These are phyloP conservation scores for Drosophila nikananu DNA, from an alignment of 1,140 invertebrate genomes.

Conservation along the genomic window DNA sequence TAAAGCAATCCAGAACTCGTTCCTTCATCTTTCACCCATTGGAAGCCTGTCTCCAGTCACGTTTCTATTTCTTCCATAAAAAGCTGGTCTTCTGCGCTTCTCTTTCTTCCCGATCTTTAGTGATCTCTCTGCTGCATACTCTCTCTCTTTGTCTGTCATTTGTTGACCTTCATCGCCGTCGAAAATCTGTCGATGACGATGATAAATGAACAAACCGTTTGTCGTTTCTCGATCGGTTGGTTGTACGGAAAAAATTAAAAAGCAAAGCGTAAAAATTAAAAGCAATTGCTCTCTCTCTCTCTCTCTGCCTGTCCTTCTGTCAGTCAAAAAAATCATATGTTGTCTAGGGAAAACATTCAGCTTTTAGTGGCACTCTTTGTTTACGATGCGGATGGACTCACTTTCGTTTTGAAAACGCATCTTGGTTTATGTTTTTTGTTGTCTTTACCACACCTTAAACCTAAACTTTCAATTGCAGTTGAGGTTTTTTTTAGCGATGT, in stretches of 20 bases:
- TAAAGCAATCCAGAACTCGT: background rate
- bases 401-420: conserved; percentile 46
- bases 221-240: conserved; percentile 14
- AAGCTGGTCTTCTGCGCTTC: conserved; percentile 13
- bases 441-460: conserved; percentile 3
- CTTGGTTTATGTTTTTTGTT: conserved; percentile 4
- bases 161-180: conserved; percentile 50
- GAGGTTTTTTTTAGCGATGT: conserved; percentile 15
- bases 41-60: conserved; percentile 24
- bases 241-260: conserved; percentile 14
- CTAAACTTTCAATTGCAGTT: conserved; percentile 46
- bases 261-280: conserved; percentile 36
- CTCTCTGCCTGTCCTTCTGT: background rate
- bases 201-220: conserved; percentile 41
- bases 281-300: conserved; percentile 38
- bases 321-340: conserved; percentile 13
- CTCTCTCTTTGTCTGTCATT: conserved; percentile 44
- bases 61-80: conserved; percentile 26
- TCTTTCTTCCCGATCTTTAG: background rate
- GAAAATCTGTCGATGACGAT: conserved; percentile 53
- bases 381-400: conserved; percentile 18
- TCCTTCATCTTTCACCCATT: background rate
- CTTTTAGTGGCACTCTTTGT: conserved; percentile 31
- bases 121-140: conserved; percentile 11
- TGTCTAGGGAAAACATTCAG: conserved; percentile 18